Evolutionary conservation across 2,888 invertebrate genomes (phyloP).

Genomic region (Dynastes hyllus): DNA sequence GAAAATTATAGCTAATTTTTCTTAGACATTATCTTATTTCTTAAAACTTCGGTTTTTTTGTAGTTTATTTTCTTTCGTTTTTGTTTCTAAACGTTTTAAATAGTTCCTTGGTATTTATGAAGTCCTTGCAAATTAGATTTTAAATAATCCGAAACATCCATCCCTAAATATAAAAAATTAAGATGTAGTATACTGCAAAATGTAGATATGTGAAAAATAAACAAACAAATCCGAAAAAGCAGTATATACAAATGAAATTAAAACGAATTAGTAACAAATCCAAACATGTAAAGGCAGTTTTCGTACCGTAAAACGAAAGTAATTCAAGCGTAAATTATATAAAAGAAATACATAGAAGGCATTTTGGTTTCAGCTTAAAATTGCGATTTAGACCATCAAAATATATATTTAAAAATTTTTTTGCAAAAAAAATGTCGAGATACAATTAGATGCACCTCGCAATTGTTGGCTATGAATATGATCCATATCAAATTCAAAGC

Average conservation of each 20-base stretch:
- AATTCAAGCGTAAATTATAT: too few species aligned
- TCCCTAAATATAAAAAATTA: neutral
- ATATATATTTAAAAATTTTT: too few species aligned
- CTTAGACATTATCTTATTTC: constrained; percentile 15
- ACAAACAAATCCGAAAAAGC: neutral
- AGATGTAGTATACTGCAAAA: neutral
- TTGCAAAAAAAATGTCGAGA: too few species aligned
- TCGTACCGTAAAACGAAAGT: too few species aligned
- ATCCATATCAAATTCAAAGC: too few species aligned
- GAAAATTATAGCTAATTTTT: constrained; percentile 22
- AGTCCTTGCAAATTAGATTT: constrained; percentile 1
- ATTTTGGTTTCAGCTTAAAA: too few species aligned
- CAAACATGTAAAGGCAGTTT: too few species aligned
- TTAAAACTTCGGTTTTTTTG: neutral
- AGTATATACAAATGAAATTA: neutral
- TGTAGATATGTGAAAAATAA: neutral
- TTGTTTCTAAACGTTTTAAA: neutral
- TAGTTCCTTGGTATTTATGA: constrained; percentile 24
- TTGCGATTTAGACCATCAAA: too few species aligned
- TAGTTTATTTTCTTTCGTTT: constrained; percentile 7
- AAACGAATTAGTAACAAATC: too few species aligned
- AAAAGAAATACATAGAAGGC: too few species aligned
- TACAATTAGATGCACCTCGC: too few species aligned
- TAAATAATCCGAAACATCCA: constrained; percentile 34
- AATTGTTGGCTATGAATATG: too few species aligned